A percentile compares a stretch with the other conserved stretches of the same genome.
Evolutionary conservation across 2,797 vertebrate genomes (phyloP).

Genomic region (Phalloptychus januarius): DNA sequence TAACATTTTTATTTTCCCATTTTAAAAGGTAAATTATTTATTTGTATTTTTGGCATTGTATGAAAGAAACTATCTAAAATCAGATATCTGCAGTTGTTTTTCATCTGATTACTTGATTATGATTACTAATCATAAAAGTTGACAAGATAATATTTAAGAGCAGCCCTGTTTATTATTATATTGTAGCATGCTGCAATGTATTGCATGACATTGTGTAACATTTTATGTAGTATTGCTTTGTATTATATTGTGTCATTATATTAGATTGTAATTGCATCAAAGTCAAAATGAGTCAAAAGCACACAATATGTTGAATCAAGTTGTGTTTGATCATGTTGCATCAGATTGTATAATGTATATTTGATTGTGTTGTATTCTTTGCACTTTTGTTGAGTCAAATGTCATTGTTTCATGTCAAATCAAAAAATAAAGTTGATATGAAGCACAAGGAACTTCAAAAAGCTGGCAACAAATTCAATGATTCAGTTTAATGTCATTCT

Average conservation of each 20-base stretch:
- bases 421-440: neutral
- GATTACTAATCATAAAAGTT: too few relatives aligned
- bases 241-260: neutral
- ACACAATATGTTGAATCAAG: neutral
- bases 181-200: neutral
- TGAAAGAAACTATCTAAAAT: too few relatives aligned
- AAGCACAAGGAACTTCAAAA: neutral
- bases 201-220: neutral
- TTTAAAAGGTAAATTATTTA: too few relatives aligned
- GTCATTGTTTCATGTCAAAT: neutral
- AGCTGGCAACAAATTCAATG: neutral
- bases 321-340: neutral
- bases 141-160: too few relatives aligned
- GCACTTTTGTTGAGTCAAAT: neutral
- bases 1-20: too few relatives aligned
- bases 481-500: neutral
- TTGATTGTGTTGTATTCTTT: neutral
- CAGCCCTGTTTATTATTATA: neutral
- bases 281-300: too few relatives aligned
- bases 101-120: too few relatives aligned
- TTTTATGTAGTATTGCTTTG: neutral
- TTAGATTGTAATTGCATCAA: neutral
- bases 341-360: neutral
- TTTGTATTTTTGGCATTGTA: too few relatives aligned
- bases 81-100: too few relatives aligned